Evolutionary conservation across 2,888 invertebrate genomes (phyloP).

Genomic region (Leptogaster cylindrica): DNA sequence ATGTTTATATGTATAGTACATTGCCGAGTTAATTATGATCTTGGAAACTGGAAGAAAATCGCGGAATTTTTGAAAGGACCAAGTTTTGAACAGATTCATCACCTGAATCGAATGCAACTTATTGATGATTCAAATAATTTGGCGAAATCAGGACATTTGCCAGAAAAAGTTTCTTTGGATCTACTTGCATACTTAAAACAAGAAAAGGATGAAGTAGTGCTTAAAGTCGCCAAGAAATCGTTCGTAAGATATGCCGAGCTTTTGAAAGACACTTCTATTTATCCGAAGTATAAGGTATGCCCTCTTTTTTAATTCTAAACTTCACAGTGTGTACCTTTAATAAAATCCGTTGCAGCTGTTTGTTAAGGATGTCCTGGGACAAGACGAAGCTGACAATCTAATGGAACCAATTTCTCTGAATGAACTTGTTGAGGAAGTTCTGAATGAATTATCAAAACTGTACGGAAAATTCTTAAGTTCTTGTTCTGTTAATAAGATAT

Average conservation of each 20-base stretch:
- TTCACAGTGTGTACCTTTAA: neutral
- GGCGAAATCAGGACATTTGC: constrained; percentile 66
- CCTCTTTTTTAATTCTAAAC: neutral
- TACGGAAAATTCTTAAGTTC: too few relatives aligned
- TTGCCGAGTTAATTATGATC: constrained; percentile 36
- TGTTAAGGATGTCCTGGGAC: neutral
- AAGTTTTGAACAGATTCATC: constrained; percentile 41
- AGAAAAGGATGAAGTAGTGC: constrained; percentile 68
- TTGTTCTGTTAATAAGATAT: neutral
- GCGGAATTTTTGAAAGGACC: constrained; percentile 22
- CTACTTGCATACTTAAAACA: constrained; percentile 64
- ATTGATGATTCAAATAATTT: constrained; percentile 72
- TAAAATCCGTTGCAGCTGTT: neutral
- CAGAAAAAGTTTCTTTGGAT: constrained; percentile 60
- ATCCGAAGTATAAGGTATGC: constrained; percentile 12
- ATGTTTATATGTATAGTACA: neutral
- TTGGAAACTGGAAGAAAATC: constrained; percentile 33
- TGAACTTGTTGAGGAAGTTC: neutral
- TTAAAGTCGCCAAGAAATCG: constrained; percentile 59
- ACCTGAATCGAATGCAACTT: constrained; percentile 72
- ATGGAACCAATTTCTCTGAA: neutral
- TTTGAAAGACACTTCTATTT: neutral
- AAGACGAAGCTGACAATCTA: neutral
- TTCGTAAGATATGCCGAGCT: neutral
- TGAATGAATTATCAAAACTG: neutral